Evolutionary conservation across 2,888 invertebrate genomes (phyloP), one percentile per base, ranked within the genome.

Genomic region (Agrochola circellaris): DNA sequence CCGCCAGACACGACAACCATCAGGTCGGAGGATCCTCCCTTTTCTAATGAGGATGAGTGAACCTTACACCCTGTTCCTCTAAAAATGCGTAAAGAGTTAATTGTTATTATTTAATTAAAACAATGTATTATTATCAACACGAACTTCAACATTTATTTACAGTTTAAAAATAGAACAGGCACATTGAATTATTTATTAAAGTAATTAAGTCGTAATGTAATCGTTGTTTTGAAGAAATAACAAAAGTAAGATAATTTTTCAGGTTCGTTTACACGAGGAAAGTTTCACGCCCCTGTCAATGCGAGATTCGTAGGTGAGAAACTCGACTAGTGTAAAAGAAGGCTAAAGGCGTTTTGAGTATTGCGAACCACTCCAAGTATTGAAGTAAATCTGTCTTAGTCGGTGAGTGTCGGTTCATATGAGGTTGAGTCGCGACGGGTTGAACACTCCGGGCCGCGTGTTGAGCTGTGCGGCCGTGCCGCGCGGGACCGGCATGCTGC

Each of bases 401-500:
- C 34, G 51, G 5, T 38, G n/a, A 34, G 23, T 38, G 26, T 23
- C 20, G 4, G 56, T 77, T 90, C 79, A 94, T 23, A 93, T 81
- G 23, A 94, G 89, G 79, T 93, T 94, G 15, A 94, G 93, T 38
- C 89, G 91, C 54, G 93, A 91, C 0, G 92, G 84, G 54, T 92
- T 93, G 90, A 92, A 93, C 48, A 95, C 94, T 0, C 95, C 96
- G 9, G 96, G 96, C 0, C 96, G 84, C 0, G 94, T 91, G 92
- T 91, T 92, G 72, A 91, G 81, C 0, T 85, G 90, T 7, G 87
- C 89, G 8, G 82, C 80, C 87, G 86, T 89, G 26, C 89, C 77
- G 72, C 93, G 92, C 2, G 96, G 96, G 0, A 95, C 83, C 42
- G 96, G 96, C 96, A 96, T 96, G 78, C 93, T 94, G 87, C 96